phyloP scores from a whole-genome alignment of 2,113 vertebrate species.

The Notothenia rossii region DNA sequence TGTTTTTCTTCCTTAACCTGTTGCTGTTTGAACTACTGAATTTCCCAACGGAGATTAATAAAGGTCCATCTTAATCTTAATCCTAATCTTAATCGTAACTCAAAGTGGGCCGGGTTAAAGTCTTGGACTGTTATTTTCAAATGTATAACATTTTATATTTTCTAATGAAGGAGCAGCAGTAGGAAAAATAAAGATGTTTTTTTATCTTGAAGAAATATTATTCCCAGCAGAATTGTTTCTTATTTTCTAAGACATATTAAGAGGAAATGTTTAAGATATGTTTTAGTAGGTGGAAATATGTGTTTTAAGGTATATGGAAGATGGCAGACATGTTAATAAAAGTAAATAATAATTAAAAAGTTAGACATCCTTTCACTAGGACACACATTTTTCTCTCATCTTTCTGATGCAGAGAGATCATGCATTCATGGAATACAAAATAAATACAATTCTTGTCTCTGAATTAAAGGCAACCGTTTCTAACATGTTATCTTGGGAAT shows the following conservation, averaged over 20 bases:
- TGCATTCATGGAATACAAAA: too few relatives aligned
- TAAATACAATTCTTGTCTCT: background rate
- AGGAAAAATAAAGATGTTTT: too few relatives aligned
- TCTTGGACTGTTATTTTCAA: too few relatives aligned
- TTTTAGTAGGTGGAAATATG: background rate
- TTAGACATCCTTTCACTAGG: too few relatives aligned
- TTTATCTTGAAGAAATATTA: background rate
- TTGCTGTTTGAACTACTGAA: too few relatives aligned
- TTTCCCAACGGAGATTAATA: too few relatives aligned
- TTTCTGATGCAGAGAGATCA: background rate
- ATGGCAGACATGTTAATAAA: background rate
- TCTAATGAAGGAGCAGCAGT: background rate
- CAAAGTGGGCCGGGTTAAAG: too few relatives aligned
- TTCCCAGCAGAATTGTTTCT: background rate
- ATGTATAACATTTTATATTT: background rate
- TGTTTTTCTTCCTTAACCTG: too few relatives aligned
- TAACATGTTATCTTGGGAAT: background rate
- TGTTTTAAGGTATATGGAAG: background rate
- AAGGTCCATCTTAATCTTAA: too few relatives aligned
- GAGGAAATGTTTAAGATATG: background rate
- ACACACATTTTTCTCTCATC: conserved; percentile 2
- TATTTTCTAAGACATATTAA: background rate
- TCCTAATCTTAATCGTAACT: too few relatives aligned
- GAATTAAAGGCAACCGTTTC: background rate
- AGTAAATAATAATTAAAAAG: background rate